These are phyloP conservation scores for Lerista edwardsae DNA, from an alignment of 2,797 vertebrate genomes.

Conservation along the genomic window DNA sequence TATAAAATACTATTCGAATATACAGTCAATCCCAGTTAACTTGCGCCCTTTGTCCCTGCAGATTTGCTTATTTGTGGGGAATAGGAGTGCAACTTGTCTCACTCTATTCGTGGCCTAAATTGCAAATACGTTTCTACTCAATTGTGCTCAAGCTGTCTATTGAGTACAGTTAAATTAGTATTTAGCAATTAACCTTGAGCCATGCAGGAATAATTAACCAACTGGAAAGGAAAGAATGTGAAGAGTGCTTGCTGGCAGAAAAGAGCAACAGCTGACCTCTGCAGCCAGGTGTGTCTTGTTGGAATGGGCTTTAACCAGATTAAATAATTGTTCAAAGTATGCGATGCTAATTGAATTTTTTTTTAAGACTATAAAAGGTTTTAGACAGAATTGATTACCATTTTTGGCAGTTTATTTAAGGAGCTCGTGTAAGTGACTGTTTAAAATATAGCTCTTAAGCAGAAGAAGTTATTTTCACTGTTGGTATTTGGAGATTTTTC, in stretches of 20 bases:
- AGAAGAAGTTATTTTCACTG: not conserved
- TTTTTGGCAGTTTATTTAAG: not conserved
- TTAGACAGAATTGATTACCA: not conserved
- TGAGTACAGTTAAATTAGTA: not conserved
- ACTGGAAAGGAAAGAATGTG: not conserved
- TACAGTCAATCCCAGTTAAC: not conserved
- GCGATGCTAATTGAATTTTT: not conserved
- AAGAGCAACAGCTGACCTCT: conserved; percentile 15
- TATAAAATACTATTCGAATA: not conserved
- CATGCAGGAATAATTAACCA: conserved; percentile 25
- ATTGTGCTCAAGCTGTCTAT: not conserved
- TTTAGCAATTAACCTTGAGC: conserved; percentile 17
- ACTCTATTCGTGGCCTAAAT: not conserved
- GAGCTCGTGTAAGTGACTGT: not conserved
- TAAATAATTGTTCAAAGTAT: not conserved
- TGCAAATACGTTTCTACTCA: not conserved
- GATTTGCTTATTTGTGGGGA: too few species aligned
- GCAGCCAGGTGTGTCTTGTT: conserved; percentile 22
- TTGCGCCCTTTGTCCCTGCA: too few species aligned
- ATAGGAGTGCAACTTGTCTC: too few species aligned
- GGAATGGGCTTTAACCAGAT: conserved; percentile 28
- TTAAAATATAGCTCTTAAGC: not conserved
- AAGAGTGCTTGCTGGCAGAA: not conserved
- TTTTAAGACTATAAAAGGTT: not conserved
- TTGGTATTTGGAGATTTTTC: not conserved